Evolutionary conservation across 2,888 invertebrate genomes (phyloP).

Genomic region (Drosophila kuntzei): DNA sequence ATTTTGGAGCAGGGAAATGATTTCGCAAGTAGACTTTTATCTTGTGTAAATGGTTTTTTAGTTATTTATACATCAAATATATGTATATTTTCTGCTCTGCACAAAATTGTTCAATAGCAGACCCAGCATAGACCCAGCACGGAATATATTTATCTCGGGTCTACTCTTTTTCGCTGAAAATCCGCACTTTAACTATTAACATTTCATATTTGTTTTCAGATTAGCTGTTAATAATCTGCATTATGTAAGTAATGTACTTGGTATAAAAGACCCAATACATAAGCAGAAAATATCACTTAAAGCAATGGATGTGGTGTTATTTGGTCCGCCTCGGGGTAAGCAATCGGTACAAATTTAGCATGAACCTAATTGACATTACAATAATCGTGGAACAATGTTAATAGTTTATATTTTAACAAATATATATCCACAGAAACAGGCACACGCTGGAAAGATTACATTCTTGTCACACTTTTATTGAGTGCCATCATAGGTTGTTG

Average conservation of each 20-base stretch:
- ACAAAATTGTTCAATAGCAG: too few relatives aligned
- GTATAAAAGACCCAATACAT: slow-evolving; percentile 99
- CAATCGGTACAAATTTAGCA: background rate
- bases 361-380: background rate
- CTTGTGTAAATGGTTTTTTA: too few relatives aligned
- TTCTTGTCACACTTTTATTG: slow-evolving; percentile 92
- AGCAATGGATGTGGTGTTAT: slow-evolving; percentile 99
- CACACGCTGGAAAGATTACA: slow-evolving; percentile 94
- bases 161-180: too few relatives aligned
- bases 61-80: too few relatives aligned
- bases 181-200: background rate
- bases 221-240: slow-evolving; percentile 97
- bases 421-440: slow-evolving; percentile 88
- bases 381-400: background rate
- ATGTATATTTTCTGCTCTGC: too few relatives aligned
- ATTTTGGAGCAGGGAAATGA: too few relatives aligned
- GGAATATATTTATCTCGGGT: too few relatives aligned
- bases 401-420: background rate
- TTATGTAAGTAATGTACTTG: slow-evolving; percentile 93
- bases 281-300: slow-evolving; percentile 98
- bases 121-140: too few relatives aligned
- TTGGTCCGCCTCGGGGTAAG: slow-evolving; percentile 98
- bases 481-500: slow-evolving; percentile 95
- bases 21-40: too few relatives aligned
- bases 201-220: slow-evolving; percentile 86